Conservation (phyloP, 2,797 vertebrate species). For the Rhadinocentrus ornatus region DNA sequence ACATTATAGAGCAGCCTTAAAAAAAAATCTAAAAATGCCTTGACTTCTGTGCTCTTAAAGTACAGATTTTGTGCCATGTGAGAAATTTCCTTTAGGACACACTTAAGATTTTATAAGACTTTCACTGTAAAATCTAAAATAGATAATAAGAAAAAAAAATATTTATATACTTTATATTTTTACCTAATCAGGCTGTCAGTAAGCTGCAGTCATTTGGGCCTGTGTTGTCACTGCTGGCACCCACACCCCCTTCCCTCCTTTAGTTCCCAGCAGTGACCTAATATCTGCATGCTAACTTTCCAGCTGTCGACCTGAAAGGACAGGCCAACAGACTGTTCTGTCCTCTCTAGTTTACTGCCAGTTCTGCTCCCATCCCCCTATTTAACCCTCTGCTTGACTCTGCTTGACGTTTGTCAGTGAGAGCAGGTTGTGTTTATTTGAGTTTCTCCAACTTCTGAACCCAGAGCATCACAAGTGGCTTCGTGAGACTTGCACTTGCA, state of each 20-base stretch:
- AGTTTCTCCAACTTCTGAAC: constrained; percentile 40
- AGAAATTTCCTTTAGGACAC: neutral
- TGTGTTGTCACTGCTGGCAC: constrained; percentile 62
- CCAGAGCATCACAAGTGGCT: constrained; percentile 42
- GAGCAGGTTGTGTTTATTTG: constrained; percentile 69
- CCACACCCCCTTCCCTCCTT: constrained; percentile 13
- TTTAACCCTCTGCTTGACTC: constrained; percentile 41
- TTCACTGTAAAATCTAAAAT: neutral
- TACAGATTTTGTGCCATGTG: neutral
- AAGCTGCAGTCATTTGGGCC: constrained; percentile 43
- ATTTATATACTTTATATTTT: neutral
- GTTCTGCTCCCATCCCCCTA: constrained; percentile 40
- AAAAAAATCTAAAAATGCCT: neutral
- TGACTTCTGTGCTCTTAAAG: neutral
- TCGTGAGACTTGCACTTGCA: constrained; percentile 52
- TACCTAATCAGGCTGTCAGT: constrained; percentile 31
- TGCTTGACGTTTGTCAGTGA: constrained; percentile 49
- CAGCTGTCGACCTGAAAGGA: constrained; percentile 54
- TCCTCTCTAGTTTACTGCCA: constrained; percentile 40
- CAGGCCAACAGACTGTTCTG: constrained; percentile 18
- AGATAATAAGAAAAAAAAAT: neutral
- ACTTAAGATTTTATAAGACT: neutral
- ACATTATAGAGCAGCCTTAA: neutral
- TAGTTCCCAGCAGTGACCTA: constrained; percentile 62
- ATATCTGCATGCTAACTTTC: constrained; percentile 57